These are phyloP conservation scores for Drosophila obscura DNA, from an alignment of 1,140 invertebrate genomes.

Conservation along the genomic window DNA sequence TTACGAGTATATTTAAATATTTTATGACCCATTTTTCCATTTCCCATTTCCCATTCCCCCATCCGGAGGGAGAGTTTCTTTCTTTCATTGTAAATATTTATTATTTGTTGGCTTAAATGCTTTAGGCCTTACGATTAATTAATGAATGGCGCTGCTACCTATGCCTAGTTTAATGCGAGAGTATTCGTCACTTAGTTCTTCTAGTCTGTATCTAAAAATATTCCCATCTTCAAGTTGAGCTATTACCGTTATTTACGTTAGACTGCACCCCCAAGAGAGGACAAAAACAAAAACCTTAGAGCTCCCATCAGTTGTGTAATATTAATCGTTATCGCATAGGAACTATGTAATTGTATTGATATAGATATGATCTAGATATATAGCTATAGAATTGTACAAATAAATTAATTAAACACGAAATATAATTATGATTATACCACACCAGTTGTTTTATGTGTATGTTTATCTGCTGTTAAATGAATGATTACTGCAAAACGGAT, in stretches of 20 bases:
- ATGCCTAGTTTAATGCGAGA: constrained; percentile 60
- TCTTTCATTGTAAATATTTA: constrained; percentile 70
- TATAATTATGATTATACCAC: constrained; percentile 61
- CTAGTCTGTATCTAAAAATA: constrained; percentile 75
- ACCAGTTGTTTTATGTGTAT: constrained; percentile 17
- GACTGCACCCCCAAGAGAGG: constrained; percentile 43
- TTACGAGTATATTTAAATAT: constrained; percentile 25
- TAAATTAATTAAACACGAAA: constrained; percentile 76
- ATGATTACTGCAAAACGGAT: too few species aligned
- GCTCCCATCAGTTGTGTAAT: constrained; percentile 23
- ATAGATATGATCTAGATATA: constrained; percentile 31
- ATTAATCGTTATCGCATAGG: constrained; percentile 44
- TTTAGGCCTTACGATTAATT: constrained; percentile 43
- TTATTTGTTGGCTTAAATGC: constrained; percentile 39
- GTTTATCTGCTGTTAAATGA: too few species aligned
- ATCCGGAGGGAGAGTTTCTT: constrained; percentile 17
- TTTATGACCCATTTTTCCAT: neutral
- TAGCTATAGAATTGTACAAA: constrained; percentile 76
- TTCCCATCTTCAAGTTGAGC: constrained; percentile 56
- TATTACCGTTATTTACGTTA: constrained; percentile 39
- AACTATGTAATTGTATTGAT: constrained; percentile 57
- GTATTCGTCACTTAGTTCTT: constrained; percentile 79
- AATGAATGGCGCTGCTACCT: constrained; percentile 64
- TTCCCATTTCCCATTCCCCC: constrained; percentile 24
- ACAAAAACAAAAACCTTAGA: constrained; percentile 25